phyloP scores from a whole-genome alignment of 2,113 vertebrate genomes.

The Tachysurus vachellii region DNA sequence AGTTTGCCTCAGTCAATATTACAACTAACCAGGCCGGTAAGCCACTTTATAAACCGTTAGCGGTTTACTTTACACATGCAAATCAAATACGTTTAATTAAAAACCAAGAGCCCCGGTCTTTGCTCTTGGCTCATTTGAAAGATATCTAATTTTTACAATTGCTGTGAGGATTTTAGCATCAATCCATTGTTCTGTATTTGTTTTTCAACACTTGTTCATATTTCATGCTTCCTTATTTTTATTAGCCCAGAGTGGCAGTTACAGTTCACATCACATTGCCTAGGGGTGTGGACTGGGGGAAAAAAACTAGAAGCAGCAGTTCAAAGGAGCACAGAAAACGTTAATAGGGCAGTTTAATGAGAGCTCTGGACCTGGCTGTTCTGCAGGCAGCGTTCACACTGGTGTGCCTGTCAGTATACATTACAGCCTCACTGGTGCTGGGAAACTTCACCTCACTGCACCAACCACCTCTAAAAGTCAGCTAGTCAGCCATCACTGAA shows the following conservation, averaged over 20 bases:
- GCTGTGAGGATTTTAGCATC: not conserved
- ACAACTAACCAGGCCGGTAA: constrained; percentile 98
- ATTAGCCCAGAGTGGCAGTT: not conserved
- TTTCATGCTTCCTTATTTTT: constrained; percentile 14
- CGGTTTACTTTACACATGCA: not conserved
- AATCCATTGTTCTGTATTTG: not conserved
- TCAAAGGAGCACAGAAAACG: constrained; percentile 50
- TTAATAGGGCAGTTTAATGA: constrained; percentile 62
- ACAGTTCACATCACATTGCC: not conserved
- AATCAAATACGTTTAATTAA: not conserved
- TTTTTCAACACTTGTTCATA: not conserved
- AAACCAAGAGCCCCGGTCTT: not conserved
- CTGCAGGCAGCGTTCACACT: constrained; percentile 48
- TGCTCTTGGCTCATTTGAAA: not conserved
- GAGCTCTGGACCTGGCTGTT: constrained; percentile 44
- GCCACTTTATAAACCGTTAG: constrained; percentile 37
- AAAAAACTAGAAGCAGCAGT: constrained; percentile 31
- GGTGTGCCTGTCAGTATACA: constrained; percentile 58
- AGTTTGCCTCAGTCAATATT: constrained; percentile 90
- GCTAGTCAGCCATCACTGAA: constrained; percentile 17
- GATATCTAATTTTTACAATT: not conserved
- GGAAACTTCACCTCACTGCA: constrained; percentile 51
- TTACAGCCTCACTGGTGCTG: constrained; percentile 50
- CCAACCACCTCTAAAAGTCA: constrained; percentile 25
- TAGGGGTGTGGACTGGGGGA: not conserved